Base-by-base conservation (phyloP, 1,140 invertebrate species). In the Plectrocnemia conspersa region DNA sequence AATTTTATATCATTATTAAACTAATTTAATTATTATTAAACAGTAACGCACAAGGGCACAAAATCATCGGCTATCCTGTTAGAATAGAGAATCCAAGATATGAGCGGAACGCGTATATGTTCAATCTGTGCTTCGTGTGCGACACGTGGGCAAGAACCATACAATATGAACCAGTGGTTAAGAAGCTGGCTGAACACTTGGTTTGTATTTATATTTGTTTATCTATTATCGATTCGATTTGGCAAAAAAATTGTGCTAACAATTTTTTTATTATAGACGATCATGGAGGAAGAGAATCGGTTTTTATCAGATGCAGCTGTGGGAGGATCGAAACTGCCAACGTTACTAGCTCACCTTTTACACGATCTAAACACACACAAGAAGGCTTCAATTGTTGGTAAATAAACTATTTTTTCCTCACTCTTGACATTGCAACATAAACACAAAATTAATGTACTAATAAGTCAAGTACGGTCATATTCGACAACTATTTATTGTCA, bases 81-180 rank as follows among this genome's bases (percentile, higher is more conserved):
- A 80, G 84, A 60, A 93, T 98, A 50, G 86, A 92, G 62, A 84
- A 92, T 65, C 80, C 86, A 42, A 90, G 91, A 64, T 97, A 97
- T 77, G 82, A 84, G n/a, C 77, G 95, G 56, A 97, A 98, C 77
- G 88, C 90, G 21, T 89, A 93, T 62, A 86, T 95, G 47, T 98
- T 97, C 70, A 98, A 98, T 73, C 70, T 97, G 2, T 97, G 93
- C 68, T 95, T 98, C 72, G 92, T 97, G 0, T 97, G 91, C 68
- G 88, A 94, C 64, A 83, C 85, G 24, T 85, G 85, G 74, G 85
- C 89, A 0, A 81, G 89, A 46, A 93, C 91, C 11, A 86, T 92
- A 1, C 89, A 93, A 64, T 97, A 95, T 76, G 93, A 97, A 68
- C 82, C 89, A 0, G 87, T 96, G 35, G 88, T 97, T 0, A 93